Evolutionary conservation across 30 jellyfish, hydroid and myxozoan species (phyloP).

Genomic region (Hydractinia echinata): DNA sequence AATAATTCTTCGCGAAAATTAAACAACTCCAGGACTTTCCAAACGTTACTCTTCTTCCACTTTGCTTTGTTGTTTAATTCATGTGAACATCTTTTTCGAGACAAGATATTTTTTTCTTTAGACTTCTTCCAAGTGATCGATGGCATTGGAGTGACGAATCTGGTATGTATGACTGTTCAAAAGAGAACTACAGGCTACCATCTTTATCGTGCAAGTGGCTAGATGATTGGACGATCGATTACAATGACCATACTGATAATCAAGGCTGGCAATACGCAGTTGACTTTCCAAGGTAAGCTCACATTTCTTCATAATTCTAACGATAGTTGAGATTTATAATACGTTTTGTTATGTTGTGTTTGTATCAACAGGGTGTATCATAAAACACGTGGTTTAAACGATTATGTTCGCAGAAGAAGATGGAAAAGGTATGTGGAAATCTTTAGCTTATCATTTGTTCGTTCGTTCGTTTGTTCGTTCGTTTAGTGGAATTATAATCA

Average conservation of each 20-base stretch:
- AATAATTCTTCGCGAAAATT: too few relatives aligned
- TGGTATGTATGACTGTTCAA: slow-evolving; percentile 48
- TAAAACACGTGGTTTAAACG: slow-evolving; percentile 43
- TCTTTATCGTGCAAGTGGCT: slow-evolving; percentile 75
- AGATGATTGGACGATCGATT: slow-evolving; percentile 69
- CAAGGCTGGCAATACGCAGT: slow-evolving; percentile 99
- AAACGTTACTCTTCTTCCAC: not conserved
- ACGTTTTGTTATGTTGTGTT: not conserved
- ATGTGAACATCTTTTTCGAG: not conserved
- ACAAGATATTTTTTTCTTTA: slow-evolving; percentile 1
- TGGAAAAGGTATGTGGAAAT: slow-evolving; percentile 69
- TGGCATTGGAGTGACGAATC: slow-evolving; percentile 91
- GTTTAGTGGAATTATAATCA: too few relatives aligned
- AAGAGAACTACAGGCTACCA: slow-evolving; percentile 53
- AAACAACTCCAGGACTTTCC: too few relatives aligned
- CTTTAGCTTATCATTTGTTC: too few relatives aligned
- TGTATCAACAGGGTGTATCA: slow-evolving; percentile 51
- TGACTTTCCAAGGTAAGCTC: slow-evolving; percentile 79
- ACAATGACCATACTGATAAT: slow-evolving; percentile 44
- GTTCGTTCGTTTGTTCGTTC: too few relatives aligned
- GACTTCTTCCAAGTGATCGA: slow-evolving; percentile 92
- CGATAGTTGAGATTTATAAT: too few relatives aligned
- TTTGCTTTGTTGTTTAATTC: not conserved
- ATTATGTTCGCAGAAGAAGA: slow-evolving; percentile 86
- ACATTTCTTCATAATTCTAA: too few relatives aligned